Evolutionary conservation across 1,140 invertebrate species (phyloP).

Genomic region (Helicoverpa armigera): DNA sequence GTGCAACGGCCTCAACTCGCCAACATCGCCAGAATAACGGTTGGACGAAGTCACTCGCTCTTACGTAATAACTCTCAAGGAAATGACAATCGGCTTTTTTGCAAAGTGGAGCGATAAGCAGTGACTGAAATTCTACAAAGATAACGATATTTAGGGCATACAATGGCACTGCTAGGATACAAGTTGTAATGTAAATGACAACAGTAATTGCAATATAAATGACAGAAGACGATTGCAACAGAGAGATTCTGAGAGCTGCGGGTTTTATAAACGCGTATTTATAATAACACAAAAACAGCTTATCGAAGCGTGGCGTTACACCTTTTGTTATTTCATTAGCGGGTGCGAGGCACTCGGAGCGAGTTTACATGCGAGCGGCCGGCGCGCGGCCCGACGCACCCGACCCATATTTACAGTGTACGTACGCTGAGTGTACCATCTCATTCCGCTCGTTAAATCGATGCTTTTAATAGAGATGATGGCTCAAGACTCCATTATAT

Average conservation of each 20-base stretch:
- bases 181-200: constrained; percentile 1
- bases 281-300: constrained; percentile 52
- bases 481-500: constrained; percentile 68
- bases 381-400: constrained; percentile 36
- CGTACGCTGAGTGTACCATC: constrained; percentile 64
- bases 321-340: constrained; percentile 60
- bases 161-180: neutral
- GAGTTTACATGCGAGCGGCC: constrained; percentile 57
- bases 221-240: constrained; percentile 38
- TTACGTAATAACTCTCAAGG: constrained; percentile 59
- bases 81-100: constrained; percentile 51
- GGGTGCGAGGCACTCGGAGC: constrained; percentile 46
- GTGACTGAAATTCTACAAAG: constrained; percentile 10
- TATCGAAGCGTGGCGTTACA: constrained; percentile 51
- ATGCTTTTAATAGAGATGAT: constrained; percentile 82
- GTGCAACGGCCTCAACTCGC: constrained; percentile 60
- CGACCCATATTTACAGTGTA: constrained; percentile 77
- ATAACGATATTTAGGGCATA: constrained; percentile 42
- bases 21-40: constrained; percentile 55
- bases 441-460: constrained; percentile 79
- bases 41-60: constrained; percentile 42
- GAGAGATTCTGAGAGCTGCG: constrained; percentile 10
- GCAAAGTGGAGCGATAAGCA: constrained; percentile 52
- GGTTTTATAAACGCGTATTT: constrained; percentile 45
- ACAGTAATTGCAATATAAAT: neutral